phyloP scores from a whole-genome alignment of 1,140 invertebrate genomes.

The Brachionus calyciflorus region DNA sequence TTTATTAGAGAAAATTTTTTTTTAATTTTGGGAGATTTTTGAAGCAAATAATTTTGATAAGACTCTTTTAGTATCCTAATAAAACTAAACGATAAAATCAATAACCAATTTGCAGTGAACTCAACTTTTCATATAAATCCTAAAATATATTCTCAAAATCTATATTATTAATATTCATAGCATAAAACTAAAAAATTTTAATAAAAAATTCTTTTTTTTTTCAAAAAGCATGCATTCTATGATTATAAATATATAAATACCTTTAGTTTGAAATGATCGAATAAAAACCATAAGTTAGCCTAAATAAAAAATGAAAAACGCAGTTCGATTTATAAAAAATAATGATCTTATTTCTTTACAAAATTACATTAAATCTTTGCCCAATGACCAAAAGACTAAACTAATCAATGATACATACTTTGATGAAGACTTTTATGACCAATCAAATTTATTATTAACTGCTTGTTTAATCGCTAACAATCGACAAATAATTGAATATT shows the following conservation, averaged over 20 bases:
- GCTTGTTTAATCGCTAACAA: not conserved
- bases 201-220: not conserved
- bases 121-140: not conserved
- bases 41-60: too few relatives aligned
- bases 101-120: not conserved
- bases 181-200: not conserved
- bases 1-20: too few relatives aligned
- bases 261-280: too few relatives aligned
- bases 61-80: too few relatives aligned
- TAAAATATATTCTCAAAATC: not conserved
- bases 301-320: too few relatives aligned
- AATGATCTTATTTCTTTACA: not conserved
- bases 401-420: too few relatives aligned
- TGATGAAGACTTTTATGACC: too few relatives aligned
- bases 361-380: not conserved
- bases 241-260: not conserved
- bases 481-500: not conserved
- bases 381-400: not conserved
- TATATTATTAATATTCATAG: not conserved
- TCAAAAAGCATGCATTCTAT: too few relatives aligned
- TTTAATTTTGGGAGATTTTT: too few relatives aligned
- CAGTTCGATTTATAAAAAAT: not conserved
- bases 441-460: not conserved
- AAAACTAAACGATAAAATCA: too few relatives aligned
- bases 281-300: too few relatives aligned